A percentile compares a stretch with the other conserved stretches of the same genome.
phyloP scores from a whole-genome alignment of 2,113 vertebrate genomes.

The Rynchops niger region DNA sequence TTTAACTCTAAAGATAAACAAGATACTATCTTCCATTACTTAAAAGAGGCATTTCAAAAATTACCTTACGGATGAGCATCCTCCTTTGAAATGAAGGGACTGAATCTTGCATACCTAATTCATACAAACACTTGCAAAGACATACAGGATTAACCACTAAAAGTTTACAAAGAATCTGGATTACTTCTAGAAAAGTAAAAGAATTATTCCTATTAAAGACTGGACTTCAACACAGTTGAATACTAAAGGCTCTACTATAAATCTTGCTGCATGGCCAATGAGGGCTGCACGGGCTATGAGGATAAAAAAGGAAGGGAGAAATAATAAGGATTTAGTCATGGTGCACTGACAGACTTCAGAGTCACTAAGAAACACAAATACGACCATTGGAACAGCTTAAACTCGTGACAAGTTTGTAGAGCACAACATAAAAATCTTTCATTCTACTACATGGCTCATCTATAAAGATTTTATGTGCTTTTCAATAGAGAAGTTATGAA shows the following conservation, averaged over 20 bases:
- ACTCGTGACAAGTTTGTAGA: neutral
- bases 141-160: neutral
- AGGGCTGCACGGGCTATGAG: neutral
- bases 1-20: neutral
- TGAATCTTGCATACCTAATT: neutral
- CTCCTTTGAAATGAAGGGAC: neutral
- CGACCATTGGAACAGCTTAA: neutral
- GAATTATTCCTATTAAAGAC: neutral
- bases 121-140: neutral
- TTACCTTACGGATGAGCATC: neutral
- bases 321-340: constrained; percentile 7
- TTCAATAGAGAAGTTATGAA: constrained; percentile 35
- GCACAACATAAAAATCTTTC: constrained; percentile 2
- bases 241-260: constrained; percentile 2
- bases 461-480: constrained; percentile 46
- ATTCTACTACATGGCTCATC: neutral
- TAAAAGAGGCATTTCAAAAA: neutral
- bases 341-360: neutral
- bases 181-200: neutral
- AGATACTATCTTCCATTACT: neutral
- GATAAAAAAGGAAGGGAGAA: neutral
- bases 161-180: neutral
- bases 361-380: neutral
- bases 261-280: no score
- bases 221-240: neutral